Evolutionary conservation across 2,113 vertebrate genomes (phyloP).

Genomic region (Scytalopus superciliaris): DNA sequence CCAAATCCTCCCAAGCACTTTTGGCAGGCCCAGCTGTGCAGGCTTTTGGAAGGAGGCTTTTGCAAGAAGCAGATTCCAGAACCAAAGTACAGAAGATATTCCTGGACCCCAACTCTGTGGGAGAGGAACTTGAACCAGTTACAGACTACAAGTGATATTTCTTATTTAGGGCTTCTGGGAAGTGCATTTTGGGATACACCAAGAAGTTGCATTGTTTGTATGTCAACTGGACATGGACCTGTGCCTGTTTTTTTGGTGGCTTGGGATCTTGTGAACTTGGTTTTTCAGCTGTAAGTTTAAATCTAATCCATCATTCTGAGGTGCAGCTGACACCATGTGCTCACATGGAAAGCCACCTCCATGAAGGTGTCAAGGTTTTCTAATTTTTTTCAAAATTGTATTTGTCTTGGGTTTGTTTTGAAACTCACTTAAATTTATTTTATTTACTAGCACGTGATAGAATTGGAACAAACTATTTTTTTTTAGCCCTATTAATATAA

Average conservation of each 20-base stretch:
- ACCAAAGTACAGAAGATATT: background rate
- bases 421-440: background rate
- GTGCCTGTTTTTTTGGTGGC: rapidly evolving
- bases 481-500: background rate
- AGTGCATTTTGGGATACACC: background rate
- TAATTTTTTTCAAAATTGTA: background rate
- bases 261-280: background rate
- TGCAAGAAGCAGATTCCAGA: background rate
- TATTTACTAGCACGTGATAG: background rate
- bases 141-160: background rate
- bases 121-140: background rate
- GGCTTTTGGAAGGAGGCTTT: background rate
- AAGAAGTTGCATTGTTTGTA: background rate
- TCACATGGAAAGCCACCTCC: background rate
- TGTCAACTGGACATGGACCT: background rate
- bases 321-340: rapidly evolving
- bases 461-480: background rate
- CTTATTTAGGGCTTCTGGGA: background rate
- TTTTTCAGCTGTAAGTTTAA: background rate
- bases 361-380: background rate
- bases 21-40: background rate
- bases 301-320: background rate
- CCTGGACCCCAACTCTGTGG: background rate
- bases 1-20: background rate
- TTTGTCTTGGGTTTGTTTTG: background rate